Percentiles rank a stretch among this genome's conserved stretches.
These are phyloP conservation scores for Leptodactylus fallax DNA, from an alignment of 2,797 vertebrate genomes.

Conservation along the genomic window DNA sequence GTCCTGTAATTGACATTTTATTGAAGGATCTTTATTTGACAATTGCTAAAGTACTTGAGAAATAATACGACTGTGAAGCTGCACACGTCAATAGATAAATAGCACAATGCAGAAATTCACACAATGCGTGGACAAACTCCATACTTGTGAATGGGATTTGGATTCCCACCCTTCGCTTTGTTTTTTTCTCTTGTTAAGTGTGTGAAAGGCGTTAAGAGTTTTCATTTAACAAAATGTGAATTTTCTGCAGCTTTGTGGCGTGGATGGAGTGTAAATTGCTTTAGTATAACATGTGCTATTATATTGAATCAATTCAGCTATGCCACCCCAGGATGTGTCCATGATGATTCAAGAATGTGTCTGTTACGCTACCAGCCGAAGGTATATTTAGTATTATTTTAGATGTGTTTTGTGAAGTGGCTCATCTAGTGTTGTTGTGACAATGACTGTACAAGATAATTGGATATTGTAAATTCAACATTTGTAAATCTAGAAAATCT, in stretches of 20 bases:
- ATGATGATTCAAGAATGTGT: constrained; percentile 15
- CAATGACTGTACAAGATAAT: background rate
- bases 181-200: background rate
- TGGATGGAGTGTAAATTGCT: constrained; percentile 1
- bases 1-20: background rate
- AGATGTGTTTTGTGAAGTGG: background rate
- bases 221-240: constrained; percentile 16
- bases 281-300: constrained; percentile 6
- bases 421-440: no score
- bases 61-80: no score
- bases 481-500: background rate
- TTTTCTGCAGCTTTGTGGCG: background rate
- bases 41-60: background rate
- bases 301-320: constrained; percentile 17
- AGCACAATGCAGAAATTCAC: background rate
- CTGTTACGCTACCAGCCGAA: background rate
- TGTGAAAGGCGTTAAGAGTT: background rate
- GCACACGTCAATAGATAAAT: background rate
- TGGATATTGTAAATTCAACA: background rate
- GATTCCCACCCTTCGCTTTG: background rate
- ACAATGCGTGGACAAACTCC: background rate
- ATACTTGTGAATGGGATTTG: background rate
- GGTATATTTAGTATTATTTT: background rate
- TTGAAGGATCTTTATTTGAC: background rate
- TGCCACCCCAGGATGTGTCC: background rate